Evolutionary conservation across 1,140 invertebrate species (phyloP), one percentile per base, ranked within the genome.

Genomic region (Micrasema longulum): DNA sequence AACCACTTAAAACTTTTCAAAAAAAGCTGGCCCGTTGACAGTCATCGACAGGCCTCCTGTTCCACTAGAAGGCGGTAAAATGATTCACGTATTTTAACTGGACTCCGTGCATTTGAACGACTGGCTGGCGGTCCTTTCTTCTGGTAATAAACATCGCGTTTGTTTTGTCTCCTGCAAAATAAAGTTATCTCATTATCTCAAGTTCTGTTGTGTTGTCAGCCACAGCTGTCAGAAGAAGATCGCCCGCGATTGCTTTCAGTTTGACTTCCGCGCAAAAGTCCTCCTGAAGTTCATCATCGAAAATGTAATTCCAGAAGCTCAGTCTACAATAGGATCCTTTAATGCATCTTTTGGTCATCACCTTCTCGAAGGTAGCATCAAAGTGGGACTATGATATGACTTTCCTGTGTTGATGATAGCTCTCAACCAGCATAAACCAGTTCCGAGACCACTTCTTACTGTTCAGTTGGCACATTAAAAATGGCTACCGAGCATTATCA

Each of bases 401-500:
- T 18, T 26, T 31, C 5, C 53, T 26, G 2, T 36, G 12, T 7
- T 16, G n/a, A 16, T 20, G 53, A 18, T 57, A 57, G 16, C 14
- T 20, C 23, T 57, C 4, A 2, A 57, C 22, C 53, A 57, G 26
- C 26, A 14, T 11, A 36, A 35, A 35, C 12, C 26, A 16, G 23
- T 57, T 57, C 12, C 60, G 22, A 3, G 64, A 45, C 47, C 72
- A 74, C 0, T 36, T 18, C 60, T 68, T 74, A 5, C 23, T 11
- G n/a, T 35, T 60, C n/a, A 77, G 26, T 20, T 62, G 10, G 1
- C 45, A 9, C 7, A 75, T 16, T 1, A 77, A 31, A 14, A 22
- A 20, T 0, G 69, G 68, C 77, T 77, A 80, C 75, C 77, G 76
- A 0, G 77, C 62, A 41, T 76, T 76, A 53, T 80, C 79, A 43